Base-by-base conservation (phyloP, 2,797 vertebrate genomes). In the Allobates femoralis region DNA sequence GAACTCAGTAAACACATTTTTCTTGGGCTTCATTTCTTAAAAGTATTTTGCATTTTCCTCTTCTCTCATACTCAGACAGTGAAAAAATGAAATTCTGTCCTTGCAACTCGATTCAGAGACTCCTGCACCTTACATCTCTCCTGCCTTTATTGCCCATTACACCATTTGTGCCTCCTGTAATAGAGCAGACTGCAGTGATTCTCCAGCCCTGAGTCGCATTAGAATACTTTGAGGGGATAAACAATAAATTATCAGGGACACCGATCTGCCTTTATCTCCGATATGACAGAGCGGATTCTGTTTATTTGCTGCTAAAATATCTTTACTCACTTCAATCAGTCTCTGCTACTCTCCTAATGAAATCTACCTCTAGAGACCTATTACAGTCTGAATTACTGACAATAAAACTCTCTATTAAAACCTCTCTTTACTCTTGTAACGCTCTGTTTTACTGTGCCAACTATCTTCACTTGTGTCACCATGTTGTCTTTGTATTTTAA, bases 271-370 rank as follows among this genome's bases (percentile, higher is more conserved):
- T 55, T 85, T 69, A 58, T 56, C 60, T 55, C 37, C 19, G 21
- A 79, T 78, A 85, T 85, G 50, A 67, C 56, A 60, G 64, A 53
- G 76, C 56, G 66, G 64, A 46, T 21, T 50, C 51, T 79, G 41
- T 76, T 79, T 85, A 69, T 85, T 79, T 71, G 64, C 64, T 46
- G 64, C 64, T 58, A 46, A 85, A 85, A 79, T 85, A 79, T 71
- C 51, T 79, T 85, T 85, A 60, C 76, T 85, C 76, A 85, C 84
- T 79, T 85, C 62, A 69, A 78, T 79, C 75, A 78, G 50, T 85
- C 62, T 55, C 62, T 67, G 53, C 81, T 58, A 60, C 69, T 79
- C 83, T 78, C 74, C 67, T 67, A 78, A 85, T 85, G 62, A 85
- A 85, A 79, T 85, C 50, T 69, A 78, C 75, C 83, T 67, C 75